phyloP scores from a whole-genome alignment of 1,140 invertebrate species.

The Mya arenaria region DNA sequence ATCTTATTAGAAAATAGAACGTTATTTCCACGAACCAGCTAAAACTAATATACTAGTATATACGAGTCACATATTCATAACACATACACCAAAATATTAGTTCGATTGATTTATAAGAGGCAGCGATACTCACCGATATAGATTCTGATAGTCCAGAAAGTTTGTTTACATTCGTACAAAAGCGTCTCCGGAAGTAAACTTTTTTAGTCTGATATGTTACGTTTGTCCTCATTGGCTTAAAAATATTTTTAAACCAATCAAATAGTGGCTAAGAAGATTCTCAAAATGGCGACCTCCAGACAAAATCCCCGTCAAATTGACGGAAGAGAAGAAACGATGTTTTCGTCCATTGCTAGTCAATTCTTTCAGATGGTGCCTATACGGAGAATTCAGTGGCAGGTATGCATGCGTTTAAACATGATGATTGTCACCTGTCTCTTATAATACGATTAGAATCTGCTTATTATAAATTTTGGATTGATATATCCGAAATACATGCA shows the following conservation, averaged over 20 bases:
- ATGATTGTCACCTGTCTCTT: not conserved
- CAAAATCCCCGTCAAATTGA: not conserved
- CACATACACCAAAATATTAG: not conserved
- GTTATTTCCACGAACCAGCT: too few species aligned
- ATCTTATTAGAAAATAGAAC: too few species aligned
- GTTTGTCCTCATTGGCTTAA: slow-evolving; percentile 10
- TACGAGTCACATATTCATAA: not conserved
- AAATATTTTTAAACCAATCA: not conserved
- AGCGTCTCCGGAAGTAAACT: slow-evolving; percentile 48
- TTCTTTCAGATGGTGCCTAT: slow-evolving; percentile 56
- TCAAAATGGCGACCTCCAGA: slow-evolving; percentile 26
- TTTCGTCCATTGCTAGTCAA: slow-evolving; percentile 27
- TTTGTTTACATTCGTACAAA: not conserved
- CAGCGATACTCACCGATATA: not conserved
- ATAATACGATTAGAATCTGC: not conserved
- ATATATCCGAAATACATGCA: too few species aligned
- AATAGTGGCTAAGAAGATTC: not conserved
- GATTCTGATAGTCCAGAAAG: slow-evolving; percentile 28
- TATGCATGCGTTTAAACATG: slow-evolving; percentile 14
- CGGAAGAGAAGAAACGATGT: not conserved
- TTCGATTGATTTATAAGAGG: too few species aligned
- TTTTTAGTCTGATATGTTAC: not conserved
- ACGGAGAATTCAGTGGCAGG: slow-evolving; percentile 51
- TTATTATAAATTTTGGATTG: too few species aligned
- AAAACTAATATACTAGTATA: not conserved